These are phyloP conservation scores for Stercorarius parasiticus DNA, from an alignment of 2,113 vertebrate species.

Conservation along the genomic window DNA sequence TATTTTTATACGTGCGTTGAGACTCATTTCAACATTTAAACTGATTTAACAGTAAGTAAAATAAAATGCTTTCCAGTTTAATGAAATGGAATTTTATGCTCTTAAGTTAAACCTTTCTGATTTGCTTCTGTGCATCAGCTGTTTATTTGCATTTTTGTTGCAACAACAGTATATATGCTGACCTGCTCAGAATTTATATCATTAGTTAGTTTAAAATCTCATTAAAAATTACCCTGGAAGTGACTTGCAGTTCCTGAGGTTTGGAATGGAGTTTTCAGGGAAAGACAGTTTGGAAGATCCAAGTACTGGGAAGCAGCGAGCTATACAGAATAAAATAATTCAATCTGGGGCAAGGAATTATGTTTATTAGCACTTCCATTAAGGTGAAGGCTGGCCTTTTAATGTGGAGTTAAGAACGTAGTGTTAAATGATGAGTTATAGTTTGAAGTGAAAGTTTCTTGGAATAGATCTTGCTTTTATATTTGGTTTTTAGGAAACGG, in stretches of 20 bases:
- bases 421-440: background rate
- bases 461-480: background rate
- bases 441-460: background rate
- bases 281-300: background rate
- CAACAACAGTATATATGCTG: background rate
- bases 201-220: background rate
- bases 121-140: background rate
- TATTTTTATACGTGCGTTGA: background rate
- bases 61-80: background rate
- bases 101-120: background rate
- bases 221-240: background rate
- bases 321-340: background rate
- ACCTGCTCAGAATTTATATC: background rate
- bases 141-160: background rate
- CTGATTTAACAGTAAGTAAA: background rate
- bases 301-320: background rate
- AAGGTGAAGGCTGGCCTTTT: background rate
- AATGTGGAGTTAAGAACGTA: background rate
- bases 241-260: background rate
- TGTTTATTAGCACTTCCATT: background rate
- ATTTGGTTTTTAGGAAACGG: background rate
- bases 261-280: background rate
- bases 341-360: background rate
- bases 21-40: background rate
- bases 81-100: background rate